Conservation (phyloP, 2,888 invertebrate genomes). For the Charanyca ferruginea region DNA sequence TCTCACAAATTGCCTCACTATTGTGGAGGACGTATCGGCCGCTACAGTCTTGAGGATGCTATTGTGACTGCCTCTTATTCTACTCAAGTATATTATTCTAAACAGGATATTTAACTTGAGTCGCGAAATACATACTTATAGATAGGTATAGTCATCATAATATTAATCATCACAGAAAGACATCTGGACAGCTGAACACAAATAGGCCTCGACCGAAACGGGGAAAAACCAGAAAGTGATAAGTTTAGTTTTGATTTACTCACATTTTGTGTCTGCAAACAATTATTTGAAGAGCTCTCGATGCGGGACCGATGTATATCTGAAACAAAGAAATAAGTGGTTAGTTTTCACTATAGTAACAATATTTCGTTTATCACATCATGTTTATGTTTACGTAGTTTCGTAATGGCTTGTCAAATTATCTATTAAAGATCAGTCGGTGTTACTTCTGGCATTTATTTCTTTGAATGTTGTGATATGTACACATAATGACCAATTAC, state of each 20-base stretch:
- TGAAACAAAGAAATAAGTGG: conserved; percentile 49
- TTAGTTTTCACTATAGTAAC: background rate
- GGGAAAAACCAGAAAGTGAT: background rate
- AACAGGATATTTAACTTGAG: too few relatives aligned
- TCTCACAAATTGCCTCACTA: too few relatives aligned
- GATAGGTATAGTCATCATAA: background rate
- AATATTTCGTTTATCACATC: background rate
- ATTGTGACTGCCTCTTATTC: too few relatives aligned
- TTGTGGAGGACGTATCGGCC: too few relatives aligned
- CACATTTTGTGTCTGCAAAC: conserved; percentile 62
- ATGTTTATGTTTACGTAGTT: background rate
- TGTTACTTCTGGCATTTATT: too few relatives aligned
- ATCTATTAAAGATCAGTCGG: too few relatives aligned
- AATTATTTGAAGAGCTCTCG: conserved; percentile 40
- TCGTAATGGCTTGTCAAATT: too few relatives aligned
- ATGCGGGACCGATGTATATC: conserved; percentile 27
- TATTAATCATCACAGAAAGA: background rate
- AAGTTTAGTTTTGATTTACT: conserved; percentile 35
- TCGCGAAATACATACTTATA: too few relatives aligned
- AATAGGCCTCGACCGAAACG: background rate
- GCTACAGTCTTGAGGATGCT: too few relatives aligned
- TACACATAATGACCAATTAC: too few relatives aligned
- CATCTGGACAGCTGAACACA: background rate
- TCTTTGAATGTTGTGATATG: too few relatives aligned
- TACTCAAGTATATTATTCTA: too few relatives aligned